A percentile compares a stretch with the other conserved stretches of the same genome.
These are phyloP conservation scores for Xenentodon cancila DNA, from an alignment of 2,797 vertebrate species.

Conservation along the genomic window DNA sequence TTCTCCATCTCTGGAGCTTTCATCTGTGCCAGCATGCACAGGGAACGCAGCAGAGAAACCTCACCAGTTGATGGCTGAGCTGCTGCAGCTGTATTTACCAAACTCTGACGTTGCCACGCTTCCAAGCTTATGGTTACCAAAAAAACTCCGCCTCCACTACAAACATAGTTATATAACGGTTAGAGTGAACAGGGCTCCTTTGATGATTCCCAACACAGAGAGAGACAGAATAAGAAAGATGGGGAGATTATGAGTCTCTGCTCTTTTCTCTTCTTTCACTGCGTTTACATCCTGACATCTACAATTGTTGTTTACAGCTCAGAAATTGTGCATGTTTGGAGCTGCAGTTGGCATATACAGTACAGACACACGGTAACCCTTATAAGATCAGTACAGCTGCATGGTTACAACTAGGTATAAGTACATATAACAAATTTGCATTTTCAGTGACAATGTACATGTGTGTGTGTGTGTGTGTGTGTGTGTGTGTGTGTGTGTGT, in stretches of 20 bases:
- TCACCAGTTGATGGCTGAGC: background rate
- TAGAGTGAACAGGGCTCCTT: background rate
- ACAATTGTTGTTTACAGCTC: background rate
- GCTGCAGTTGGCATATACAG: background rate
- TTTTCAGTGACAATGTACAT: background rate
- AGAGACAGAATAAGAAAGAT: background rate
- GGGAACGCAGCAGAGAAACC: background rate
- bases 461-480: too few species aligned
- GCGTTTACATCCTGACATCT: background rate
- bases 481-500: conserved; percentile 10
- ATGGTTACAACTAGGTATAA: background rate
- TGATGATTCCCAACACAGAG: background rate
- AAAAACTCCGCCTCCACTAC: conserved; percentile 36
- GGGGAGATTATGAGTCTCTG: background rate
- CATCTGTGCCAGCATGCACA: conserved; percentile 1
- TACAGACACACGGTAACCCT: background rate
- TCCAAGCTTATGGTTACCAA: conserved; percentile 15
- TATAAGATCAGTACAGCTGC: fast-evolving
- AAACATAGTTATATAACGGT: conserved; percentile 12
- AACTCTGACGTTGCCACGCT: conserved; percentile 1
- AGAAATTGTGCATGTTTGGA: background rate
- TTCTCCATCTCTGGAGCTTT: background rate
- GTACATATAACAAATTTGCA: background rate
- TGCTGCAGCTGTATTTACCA: background rate
- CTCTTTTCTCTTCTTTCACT: background rate